Percentiles rank a stretch among this genome's conserved stretches.
phyloP scores from a whole-genome alignment of 2,888 invertebrate genomes.

The Thumatha senex region DNA sequence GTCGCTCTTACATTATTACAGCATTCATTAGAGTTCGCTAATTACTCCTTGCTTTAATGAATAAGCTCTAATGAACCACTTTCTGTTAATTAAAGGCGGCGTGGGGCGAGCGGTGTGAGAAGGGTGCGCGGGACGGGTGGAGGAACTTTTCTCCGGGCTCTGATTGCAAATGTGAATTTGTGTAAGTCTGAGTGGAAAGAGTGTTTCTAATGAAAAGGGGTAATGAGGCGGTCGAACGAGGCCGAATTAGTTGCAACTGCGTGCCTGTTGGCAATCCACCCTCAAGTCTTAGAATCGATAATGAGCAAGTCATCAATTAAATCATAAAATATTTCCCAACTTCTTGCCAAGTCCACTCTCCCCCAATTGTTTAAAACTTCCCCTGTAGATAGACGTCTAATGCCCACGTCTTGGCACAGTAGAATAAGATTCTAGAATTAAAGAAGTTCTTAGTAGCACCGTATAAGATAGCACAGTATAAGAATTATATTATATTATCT shows the following conservation, averaged over 20 bases:
- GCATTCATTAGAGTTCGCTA: slow-evolving; percentile 94
- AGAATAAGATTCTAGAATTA: no score
- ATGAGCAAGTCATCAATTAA: not conserved
- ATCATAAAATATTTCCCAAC: not conserved
- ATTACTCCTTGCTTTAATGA: slow-evolving; percentile 95
- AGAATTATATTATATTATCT: no score
- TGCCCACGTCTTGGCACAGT: no score
- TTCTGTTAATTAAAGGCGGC: slow-evolving; percentile 94
- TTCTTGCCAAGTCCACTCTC: no score
- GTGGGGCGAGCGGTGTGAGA: slow-evolving; percentile 48
- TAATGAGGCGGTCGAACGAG: slow-evolving; percentile 78
- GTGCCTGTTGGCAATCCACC: slow-evolving; percentile 19
- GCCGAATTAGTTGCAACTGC: slow-evolving; percentile 75
- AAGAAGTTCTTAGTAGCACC: no score
- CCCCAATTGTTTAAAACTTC: no score
- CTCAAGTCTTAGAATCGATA: not conserved
- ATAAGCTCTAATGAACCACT: slow-evolving; percentile 96
- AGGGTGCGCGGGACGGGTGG: slow-evolving; percentile 45
- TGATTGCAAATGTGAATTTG: slow-evolving; percentile 84
- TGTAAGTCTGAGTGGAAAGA: slow-evolving; percentile 81
- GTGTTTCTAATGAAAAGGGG: slow-evolving; percentile 79
- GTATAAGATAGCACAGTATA: no score
- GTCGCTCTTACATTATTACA: slow-evolving; percentile 89
- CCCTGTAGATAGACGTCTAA: no score
- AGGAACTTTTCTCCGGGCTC: slow-evolving; percentile 80